These are phyloP conservation scores for Melieria crassipennis DNA, from an alignment of 2,888 invertebrate species.

Conservation along the genomic window DNA sequence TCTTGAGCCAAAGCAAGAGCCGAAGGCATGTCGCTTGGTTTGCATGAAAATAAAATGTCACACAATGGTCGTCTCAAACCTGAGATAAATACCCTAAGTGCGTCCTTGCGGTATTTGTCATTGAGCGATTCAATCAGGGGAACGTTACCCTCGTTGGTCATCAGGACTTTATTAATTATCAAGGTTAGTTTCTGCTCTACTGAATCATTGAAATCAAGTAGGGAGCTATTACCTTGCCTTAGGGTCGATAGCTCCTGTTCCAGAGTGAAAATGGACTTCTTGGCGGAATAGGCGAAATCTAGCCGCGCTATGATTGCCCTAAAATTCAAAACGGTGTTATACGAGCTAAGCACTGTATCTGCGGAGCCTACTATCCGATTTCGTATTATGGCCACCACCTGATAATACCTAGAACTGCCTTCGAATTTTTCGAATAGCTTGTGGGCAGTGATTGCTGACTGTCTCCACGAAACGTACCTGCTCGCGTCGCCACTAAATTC, in stretches of 20 bases:
- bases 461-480: slow-evolving; percentile 28
- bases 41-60: slow-evolving; percentile 21
- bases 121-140: slow-evolving; percentile 4
- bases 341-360: slow-evolving; percentile 12
- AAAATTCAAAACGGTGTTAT: neutral
- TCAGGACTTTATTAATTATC: slow-evolving; percentile 14
- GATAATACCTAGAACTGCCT: neutral
- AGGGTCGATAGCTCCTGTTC: slow-evolving; percentile 29
- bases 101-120: slow-evolving; percentile 32
- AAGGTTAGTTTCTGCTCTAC: slow-evolving; percentile 20
- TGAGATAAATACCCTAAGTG: slow-evolving; percentile 1
- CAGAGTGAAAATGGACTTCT: slow-evolving; percentile 26
- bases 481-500: neutral
- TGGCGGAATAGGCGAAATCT: slow-evolving; percentile 27
- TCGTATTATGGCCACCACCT: slow-evolving; percentile 18
- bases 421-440: slow-evolving; percentile 18
- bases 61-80: slow-evolving; percentile 27
- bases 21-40: slow-evolving; percentile 22
- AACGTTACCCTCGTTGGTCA: slow-evolving; percentile 2
- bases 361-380: slow-evolving; percentile 19
- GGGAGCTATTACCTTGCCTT: slow-evolving; percentile 33
- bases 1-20: neutral
- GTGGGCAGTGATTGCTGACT: slow-evolving; percentile 24
- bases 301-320: slow-evolving; percentile 13
- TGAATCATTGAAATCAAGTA: slow-evolving; percentile 15